phyloP scores from a whole-genome alignment of 2,113 vertebrate genomes.

The Barnardius zonarius region DNA sequence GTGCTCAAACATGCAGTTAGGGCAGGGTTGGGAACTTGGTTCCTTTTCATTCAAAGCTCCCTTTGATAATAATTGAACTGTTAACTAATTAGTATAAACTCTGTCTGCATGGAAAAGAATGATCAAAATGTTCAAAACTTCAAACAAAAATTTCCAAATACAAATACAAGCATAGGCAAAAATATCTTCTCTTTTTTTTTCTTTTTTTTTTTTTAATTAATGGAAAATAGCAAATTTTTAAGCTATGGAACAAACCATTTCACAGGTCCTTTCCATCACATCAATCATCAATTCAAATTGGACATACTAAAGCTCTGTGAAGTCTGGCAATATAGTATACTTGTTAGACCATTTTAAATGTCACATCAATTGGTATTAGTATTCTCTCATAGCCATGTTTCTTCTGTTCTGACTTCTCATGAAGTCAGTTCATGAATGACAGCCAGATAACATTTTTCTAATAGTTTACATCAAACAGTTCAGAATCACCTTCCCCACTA shows the following conservation, averaged over 20 bases:
- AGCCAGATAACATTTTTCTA: background rate
- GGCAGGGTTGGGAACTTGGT: background rate
- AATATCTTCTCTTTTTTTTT: background rate
- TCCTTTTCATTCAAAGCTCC: slow-evolving; percentile 36
- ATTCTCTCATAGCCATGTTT: background rate
- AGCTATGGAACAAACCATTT: background rate
- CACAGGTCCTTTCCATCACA: slow-evolving; percentile 10
- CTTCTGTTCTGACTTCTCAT: background rate
- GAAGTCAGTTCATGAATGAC: background rate
- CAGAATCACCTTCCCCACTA: background rate
- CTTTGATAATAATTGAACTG: slow-evolving; percentile 54
- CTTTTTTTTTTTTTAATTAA: no score
- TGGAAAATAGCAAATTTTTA: background rate
- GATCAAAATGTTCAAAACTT: slow-evolving; percentile 24
- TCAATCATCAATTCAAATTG: slow-evolving; percentile 20
- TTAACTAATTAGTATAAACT: slow-evolving; percentile 55
- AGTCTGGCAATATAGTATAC: background rate
- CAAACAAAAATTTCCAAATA: background rate
- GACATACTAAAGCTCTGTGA: background rate
- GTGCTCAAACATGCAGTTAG: background rate
- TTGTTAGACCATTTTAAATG: background rate
- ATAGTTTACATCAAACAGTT: background rate
- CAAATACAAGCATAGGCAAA: background rate
- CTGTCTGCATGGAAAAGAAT: background rate
- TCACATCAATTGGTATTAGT: slow-evolving; percentile 19